Conservation (phyloP, 2,113 vertebrate species). For the Tiliqua scincoides region DNA sequence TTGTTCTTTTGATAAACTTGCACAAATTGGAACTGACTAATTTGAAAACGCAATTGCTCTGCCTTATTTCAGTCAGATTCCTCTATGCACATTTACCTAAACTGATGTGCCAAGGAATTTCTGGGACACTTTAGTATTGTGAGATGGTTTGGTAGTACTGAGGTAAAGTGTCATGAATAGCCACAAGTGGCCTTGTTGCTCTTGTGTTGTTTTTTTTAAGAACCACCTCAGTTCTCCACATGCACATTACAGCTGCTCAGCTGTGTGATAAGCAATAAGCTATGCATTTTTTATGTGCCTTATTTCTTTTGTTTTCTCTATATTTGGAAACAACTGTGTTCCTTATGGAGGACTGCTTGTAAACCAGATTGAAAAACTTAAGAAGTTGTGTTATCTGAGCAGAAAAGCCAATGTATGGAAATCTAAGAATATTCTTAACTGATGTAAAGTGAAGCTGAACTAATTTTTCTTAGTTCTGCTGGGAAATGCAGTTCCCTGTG, state of each 20-base stretch:
- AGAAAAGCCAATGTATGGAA: conserved; percentile 38
- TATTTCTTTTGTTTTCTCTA: conserved; percentile 16
- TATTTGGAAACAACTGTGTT: conserved; percentile 22
- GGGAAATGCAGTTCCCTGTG: too few species aligned
- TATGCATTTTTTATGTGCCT: conserved; percentile 58
- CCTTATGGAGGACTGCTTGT: conserved; percentile 25
- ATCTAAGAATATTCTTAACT: background rate
- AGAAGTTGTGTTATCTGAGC: conserved; percentile 45
- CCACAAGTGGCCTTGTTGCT: conserved; percentile 1
- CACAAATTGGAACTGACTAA: rapidly evolving
- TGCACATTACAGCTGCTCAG: background rate
- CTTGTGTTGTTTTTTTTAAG: background rate
- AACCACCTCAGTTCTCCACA: background rate
- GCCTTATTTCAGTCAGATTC: background rate
- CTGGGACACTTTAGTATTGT: conserved; percentile 28
- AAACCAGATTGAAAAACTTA: conserved; percentile 18
- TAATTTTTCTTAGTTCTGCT: background rate
- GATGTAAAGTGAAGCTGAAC: background rate
- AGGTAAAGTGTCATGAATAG: background rate
- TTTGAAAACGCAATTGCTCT: background rate
- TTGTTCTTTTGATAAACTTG: conserved; percentile 12
- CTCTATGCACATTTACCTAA: background rate
- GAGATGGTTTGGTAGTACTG: background rate
- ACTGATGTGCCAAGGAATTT: conserved; percentile 24
- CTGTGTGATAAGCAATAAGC: conserved; percentile 42